Evolutionary conservation across 2,113 vertebrate species (phyloP), one percentile per base, ranked within the genome.

Genomic region (Oceanites oceanicus): DNA sequence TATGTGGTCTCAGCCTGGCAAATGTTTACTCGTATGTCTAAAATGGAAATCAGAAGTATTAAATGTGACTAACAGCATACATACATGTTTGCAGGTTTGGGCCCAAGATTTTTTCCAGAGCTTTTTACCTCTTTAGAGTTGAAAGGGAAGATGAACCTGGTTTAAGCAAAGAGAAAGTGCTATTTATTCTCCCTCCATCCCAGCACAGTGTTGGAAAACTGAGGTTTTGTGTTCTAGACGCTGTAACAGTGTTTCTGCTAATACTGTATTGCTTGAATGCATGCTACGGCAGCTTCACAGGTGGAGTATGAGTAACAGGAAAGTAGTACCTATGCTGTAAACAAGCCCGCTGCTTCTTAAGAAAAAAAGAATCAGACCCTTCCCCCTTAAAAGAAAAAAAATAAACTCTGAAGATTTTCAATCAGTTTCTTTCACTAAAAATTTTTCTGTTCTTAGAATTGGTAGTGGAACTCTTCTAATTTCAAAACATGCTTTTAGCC

Each of bases 251-350:
- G 76, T 94, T 81, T 91, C 72, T 95, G n/a, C 55, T 92, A 29
- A 80, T 53, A 44, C 45, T 83, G 71, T 73, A 12, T 40, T 53
- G 11, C 56, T 73, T 15, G 3, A 61, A 5, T 71, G 68, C 42
- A 63, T 86, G 42, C 63, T 74, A 6, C 80, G 92, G 92, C 80
- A 77, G 20, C 22, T 94, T 96, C 93, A 81, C 76, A 52, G 50
- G 38, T 96, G 95, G 94, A 30, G 50, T 63, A 5, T 89, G 95
- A 92, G 91, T 96, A 97, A 94, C 93, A 91, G 56, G 79, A 86
- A 71, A n/a, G 47, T 74, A 67, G 85, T 55, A 25, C 25, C n/a
- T 91, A 2, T 44, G 77, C 47, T 74, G n/a, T 88, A 42, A 86
- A 77, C 20, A 62, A 79, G 8, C 7, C 25, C 4, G 3, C 55